Percentiles rank a stretch among this genome's conserved stretches.
These are phyloP conservation scores for Nycticorax nycticorax DNA, from an alignment of 2,113 vertebrate species.

Conservation along the genomic window DNA sequence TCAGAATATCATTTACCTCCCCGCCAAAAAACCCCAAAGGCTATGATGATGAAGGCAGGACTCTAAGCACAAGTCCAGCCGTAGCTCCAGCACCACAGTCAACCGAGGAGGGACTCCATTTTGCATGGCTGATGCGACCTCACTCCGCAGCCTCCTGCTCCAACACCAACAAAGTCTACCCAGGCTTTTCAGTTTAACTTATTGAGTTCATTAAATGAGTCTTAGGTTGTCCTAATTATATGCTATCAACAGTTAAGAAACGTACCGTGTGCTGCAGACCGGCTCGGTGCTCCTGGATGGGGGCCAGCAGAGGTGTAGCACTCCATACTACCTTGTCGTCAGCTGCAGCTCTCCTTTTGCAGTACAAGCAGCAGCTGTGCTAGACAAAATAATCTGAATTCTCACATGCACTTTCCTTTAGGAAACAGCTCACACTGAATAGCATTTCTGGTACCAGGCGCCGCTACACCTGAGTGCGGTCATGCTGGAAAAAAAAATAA, in stretches of 20 bases:
- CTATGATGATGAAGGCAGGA: background rate
- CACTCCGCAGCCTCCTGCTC: constrained; percentile 44
- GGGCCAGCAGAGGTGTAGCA: constrained; percentile 71
- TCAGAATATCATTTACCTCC: background rate
- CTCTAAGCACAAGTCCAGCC: background rate
- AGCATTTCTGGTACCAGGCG: constrained; percentile 44
- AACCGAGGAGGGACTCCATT: constrained; percentile 63
- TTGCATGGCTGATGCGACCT: constrained; percentile 55
- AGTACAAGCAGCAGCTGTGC: constrained; percentile 70
- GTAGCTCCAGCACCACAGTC: constrained; percentile 31
- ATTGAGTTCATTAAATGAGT: constrained; percentile 62
- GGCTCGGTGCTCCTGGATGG: constrained; percentile 58
- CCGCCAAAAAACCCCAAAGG: background rate
- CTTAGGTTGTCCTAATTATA: constrained; percentile 72
- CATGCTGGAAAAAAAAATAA: background rate
- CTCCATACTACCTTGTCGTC: constrained; percentile 75
- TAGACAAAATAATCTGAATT: constrained; percentile 74
- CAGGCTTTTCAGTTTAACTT: constrained; percentile 57
- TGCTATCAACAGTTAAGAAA: constrained; percentile 77
- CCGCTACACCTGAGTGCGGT: constrained; percentile 35
- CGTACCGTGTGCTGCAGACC: constrained; percentile 43
- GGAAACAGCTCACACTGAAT: constrained; percentile 63
- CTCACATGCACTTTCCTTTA: constrained; percentile 67
- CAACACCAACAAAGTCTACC: constrained; percentile 59
- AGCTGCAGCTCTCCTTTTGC: constrained; percentile 71